Percentiles rank a stretch among this genome's conserved stretches.
phyloP scores from a whole-genome alignment of 2,888 invertebrate genomes.

The Pammene fasciana region DNA sequence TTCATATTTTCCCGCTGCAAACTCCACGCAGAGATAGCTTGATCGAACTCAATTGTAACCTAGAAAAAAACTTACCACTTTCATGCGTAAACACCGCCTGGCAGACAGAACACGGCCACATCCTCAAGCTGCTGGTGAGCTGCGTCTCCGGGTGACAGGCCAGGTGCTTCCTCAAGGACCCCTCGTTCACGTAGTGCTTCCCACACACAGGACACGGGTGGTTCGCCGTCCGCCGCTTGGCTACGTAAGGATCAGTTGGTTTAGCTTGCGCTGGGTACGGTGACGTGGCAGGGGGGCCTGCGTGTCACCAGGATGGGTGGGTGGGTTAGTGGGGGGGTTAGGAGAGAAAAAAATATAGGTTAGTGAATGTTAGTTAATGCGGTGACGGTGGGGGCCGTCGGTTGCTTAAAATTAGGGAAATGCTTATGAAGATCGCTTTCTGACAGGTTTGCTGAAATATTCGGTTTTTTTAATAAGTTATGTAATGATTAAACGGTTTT shows the following conservation, averaged over 20 bases:
- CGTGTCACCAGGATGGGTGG: conserved; percentile 79
- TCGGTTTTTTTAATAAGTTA: background rate
- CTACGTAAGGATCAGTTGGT: conserved; percentile 91
- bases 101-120: conserved; percentile 98
- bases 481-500: background rate
- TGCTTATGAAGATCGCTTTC: conserved; percentile 18
- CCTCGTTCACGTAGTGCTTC: conserved; percentile 97
- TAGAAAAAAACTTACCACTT: conserved; percentile 86
- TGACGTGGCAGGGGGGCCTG: conserved; percentile 85
- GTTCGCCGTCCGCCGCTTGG: conserved; percentile 96
- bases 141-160: conserved; percentile 97
- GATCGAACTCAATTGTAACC: too few species aligned
- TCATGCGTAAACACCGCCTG: conserved; percentile 98
- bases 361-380: conserved; percentile 68
- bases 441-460: background rate
- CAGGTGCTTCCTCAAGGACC: conserved; percentile 95
- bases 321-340: conserved; percentile 74
- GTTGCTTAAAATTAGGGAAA: conserved; percentile 23
- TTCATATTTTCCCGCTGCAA: too few species aligned
- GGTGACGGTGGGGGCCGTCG: conserved; percentile 31
- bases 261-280: conserved; percentile 83
- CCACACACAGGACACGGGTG: conserved; percentile 98
- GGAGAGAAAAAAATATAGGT: conserved; percentile 67
- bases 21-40: too few species aligned
- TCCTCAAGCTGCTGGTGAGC: conserved; percentile 92